Conservation (phyloP, 2,888 invertebrate species). For the Campoplex capitator region DNA sequence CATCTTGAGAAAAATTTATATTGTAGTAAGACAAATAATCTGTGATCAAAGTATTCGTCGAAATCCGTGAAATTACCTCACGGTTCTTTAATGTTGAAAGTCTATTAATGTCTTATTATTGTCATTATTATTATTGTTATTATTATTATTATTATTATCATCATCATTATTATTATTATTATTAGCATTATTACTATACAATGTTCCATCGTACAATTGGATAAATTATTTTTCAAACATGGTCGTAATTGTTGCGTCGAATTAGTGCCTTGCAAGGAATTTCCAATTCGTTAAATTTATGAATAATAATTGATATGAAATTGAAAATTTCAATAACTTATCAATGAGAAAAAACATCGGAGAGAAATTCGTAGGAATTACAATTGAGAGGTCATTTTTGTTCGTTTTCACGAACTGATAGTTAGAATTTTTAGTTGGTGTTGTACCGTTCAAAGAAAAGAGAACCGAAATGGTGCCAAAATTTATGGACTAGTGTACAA, state of each 20-base stretch:
- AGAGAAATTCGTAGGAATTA: conserved; percentile 8
- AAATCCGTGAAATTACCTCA: conserved; percentile 37
- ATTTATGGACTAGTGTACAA: conserved; percentile 60
- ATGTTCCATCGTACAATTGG: conserved; percentile 43
- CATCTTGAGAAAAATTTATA: conserved; percentile 65
- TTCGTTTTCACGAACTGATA: conserved; percentile 26
- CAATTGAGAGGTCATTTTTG: conserved; percentile 34
- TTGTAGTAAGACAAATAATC: conserved; percentile 70
- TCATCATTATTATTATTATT: not conserved
- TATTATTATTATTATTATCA: not conserved
- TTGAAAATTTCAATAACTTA: conserved; percentile 19
- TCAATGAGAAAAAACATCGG: not conserved
- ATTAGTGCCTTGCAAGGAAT: conserved; percentile 78
- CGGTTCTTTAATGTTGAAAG: conserved; percentile 40
- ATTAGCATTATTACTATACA: conserved; percentile 8
- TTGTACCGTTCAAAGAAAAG: conserved; percentile 37
- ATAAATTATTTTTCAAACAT: conserved; percentile 17
- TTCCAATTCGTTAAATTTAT: conserved; percentile 37
- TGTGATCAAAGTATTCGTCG: conserved; percentile 65
- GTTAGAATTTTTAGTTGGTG: conserved; percentile 32
- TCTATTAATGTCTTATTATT: not conserved
- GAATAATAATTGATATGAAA: conserved; percentile 9
- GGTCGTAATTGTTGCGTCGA: conserved; percentile 69
- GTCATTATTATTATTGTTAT: conserved; percentile 5
- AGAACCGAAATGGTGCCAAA: conserved; percentile 78